phyloP scores from a whole-genome alignment of 2,888 invertebrate species.

The Eupithecia insigniata region DNA sequence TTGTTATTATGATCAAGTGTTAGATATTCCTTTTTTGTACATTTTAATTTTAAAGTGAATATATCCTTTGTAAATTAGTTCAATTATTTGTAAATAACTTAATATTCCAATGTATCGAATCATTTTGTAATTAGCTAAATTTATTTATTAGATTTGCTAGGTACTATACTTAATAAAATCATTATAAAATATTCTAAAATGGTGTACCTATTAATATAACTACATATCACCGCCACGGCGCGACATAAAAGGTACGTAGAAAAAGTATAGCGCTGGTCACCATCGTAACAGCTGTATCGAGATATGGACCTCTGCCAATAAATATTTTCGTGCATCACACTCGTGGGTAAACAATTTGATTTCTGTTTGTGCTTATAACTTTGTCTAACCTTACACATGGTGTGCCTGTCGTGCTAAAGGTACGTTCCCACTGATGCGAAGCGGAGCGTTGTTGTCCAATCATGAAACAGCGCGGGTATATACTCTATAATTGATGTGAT shows the following conservation, averaged over 20 bases:
- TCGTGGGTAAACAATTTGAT: constrained; percentile 42
- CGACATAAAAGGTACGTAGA: constrained; percentile 5
- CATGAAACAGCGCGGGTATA: neutral
- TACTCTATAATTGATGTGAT: neutral
- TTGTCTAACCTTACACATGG: constrained; percentile 1
- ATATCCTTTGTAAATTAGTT: neutral
- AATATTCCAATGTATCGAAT: neutral
- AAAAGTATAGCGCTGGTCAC: constrained; percentile 18
- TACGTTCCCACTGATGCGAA: neutral
- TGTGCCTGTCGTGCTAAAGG: neutral
- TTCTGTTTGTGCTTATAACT: constrained; percentile 13
- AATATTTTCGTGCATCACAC: constrained; percentile 54
- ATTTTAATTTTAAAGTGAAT: neutral
- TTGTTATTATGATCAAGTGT: neutral
- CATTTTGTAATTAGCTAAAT: neutral
- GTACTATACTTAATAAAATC: neutral
- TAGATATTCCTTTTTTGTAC: neutral
- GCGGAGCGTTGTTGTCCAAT: neutral
- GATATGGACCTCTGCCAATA: constrained; percentile 55
- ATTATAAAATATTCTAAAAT: neutral
- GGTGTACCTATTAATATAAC: constrained; percentile 2
- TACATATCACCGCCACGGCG: constrained; percentile 8
- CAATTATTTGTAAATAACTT: neutral
- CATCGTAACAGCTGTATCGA: constrained; percentile 50
- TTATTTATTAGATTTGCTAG: neutral